Conservation (phyloP, 2,888 invertebrate species). For the Diadegma fenestrale region DNA sequence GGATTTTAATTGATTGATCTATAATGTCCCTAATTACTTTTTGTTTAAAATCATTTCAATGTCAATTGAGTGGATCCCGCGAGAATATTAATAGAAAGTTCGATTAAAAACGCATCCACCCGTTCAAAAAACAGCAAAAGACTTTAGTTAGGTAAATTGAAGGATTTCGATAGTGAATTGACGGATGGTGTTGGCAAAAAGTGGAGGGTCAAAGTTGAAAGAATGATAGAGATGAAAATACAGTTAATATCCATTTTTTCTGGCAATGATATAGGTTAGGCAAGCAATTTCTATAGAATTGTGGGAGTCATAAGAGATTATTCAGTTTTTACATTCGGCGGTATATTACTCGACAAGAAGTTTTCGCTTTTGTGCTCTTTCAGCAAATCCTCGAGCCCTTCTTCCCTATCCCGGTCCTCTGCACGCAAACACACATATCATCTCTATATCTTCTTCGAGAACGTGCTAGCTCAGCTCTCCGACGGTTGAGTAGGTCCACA, state of each 20-base stretch:
- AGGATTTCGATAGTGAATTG: too few relatives aligned
- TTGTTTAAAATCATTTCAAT: too few relatives aligned
- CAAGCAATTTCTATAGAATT: neutral
- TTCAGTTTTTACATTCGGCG: neutral
- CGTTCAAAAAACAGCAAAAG: too few relatives aligned
- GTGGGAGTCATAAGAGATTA: neutral
- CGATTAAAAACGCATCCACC: too few relatives aligned
- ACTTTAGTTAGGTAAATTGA: too few relatives aligned
- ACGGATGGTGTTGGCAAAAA: neutral
- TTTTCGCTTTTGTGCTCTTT: constrained; percentile 46
- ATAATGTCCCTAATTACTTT: too few relatives aligned
- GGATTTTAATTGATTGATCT: neutral
- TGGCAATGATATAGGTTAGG: neutral
- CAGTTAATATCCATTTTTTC: neutral
- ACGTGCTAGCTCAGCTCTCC: constrained; percentile 61
- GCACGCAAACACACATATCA: constrained; percentile 21
- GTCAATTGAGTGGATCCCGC: too few relatives aligned
- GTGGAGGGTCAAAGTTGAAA: neutral
- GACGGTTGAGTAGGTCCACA: constrained; percentile 50
- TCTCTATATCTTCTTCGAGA: constrained; percentile 42
- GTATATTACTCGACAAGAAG: constrained; percentile 24
- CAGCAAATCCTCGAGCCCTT: constrained; percentile 28
- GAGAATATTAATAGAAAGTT: too few relatives aligned
- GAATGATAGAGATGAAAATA: neutral
- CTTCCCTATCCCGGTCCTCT: neutral